Percentiles rank a stretch among this genome's conserved stretches.
Conservation (phyloP, 2,888 invertebrate genomes). For the Calameuta filiformis region DNA sequence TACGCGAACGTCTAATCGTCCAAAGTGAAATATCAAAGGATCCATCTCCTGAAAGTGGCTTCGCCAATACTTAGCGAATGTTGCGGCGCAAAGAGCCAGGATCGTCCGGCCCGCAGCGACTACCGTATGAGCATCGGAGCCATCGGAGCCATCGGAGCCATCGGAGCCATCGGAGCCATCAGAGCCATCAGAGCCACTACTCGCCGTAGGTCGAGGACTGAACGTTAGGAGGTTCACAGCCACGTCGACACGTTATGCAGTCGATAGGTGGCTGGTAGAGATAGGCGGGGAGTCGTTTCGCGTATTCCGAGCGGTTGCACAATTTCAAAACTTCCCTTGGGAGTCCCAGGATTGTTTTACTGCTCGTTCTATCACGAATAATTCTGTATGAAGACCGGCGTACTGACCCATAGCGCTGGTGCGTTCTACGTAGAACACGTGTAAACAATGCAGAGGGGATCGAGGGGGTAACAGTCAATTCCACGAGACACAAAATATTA, state of each 20-base stretch:
- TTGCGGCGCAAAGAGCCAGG: no score
- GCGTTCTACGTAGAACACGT: no score
- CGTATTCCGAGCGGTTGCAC: neutral
- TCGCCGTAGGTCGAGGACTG: neutral
- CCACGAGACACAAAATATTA: neutral
- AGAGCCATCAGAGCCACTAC: no score
- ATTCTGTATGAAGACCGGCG: neutral
- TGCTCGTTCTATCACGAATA: neutral
- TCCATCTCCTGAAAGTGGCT: neutral
- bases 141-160: no score
- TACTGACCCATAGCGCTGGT: no score
- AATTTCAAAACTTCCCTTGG: neutral
- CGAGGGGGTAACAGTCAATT: no score
- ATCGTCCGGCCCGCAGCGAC: no score
- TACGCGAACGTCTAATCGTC: neutral
- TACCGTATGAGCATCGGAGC: no score
- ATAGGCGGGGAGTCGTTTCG: neutral
- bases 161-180: no score
- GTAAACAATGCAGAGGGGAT: no score
- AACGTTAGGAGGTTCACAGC: neutral
- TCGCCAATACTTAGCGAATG: neutral
- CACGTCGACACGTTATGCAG: no score
- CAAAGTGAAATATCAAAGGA: neutral
- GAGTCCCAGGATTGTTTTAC: neutral
- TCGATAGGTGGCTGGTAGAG: neutral